phyloP scores from a whole-genome alignment of 2,797 vertebrate species.

The Argya squamiceps region DNA sequence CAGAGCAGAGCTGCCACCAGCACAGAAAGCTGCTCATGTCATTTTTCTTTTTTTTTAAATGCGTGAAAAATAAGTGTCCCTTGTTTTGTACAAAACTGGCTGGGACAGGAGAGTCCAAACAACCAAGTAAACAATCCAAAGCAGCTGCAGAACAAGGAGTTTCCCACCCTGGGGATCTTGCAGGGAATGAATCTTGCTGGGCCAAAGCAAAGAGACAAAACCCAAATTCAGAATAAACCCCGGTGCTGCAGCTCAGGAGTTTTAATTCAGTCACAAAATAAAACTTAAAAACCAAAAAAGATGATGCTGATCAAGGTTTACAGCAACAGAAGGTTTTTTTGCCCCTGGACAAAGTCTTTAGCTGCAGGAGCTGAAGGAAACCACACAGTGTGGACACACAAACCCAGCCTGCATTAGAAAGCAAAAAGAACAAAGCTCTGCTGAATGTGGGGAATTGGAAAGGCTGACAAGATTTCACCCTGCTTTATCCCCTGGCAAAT shows the following conservation, averaged over 20 bases:
- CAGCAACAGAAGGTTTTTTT: background rate
- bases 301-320: background rate
- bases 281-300: background rate
- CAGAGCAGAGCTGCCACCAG: background rate
- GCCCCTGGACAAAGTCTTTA: background rate
- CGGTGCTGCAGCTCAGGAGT: background rate
- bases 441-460: background rate
- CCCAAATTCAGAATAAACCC: background rate
- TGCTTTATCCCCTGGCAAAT: slow-evolving; percentile 20
- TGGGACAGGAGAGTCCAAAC: background rate
- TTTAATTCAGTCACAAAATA: background rate
- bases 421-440: slow-evolving; percentile 17
- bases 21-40: background rate
- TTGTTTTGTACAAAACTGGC: background rate
- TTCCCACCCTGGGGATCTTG: background rate
- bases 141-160: background rate
- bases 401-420: background rate
- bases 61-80: background rate
- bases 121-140: background rate
- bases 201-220: background rate
- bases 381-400: background rate
- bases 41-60: background rate
- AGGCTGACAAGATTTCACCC: slow-evolving; percentile 9
- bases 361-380: slow-evolving; percentile 9
- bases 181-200: background rate